Evolutionary conservation across 2,797 vertebrate species (phyloP).

Genomic region (Sciurus vulgaris): DNA sequence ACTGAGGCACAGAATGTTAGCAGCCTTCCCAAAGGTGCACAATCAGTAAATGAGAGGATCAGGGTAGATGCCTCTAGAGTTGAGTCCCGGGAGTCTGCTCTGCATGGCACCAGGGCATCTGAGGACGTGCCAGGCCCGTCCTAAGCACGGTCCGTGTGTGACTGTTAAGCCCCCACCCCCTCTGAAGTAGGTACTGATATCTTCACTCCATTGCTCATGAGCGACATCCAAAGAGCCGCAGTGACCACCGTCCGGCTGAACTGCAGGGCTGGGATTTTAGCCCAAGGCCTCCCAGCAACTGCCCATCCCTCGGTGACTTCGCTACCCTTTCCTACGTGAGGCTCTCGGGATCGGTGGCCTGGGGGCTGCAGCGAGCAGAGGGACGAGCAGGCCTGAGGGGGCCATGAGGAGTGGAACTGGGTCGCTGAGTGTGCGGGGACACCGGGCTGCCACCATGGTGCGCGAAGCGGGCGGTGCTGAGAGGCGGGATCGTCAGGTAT

Average conservation of each 20-base stretch:
- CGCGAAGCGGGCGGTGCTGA: background rate
- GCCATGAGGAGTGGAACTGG: background rate
- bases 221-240: background rate
- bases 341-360: background rate
- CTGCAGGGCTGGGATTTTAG: too few species aligned
- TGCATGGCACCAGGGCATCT: too few species aligned
- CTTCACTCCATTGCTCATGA: background rate
- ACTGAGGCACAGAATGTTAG: background rate
- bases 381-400: background rate
- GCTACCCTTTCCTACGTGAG: background rate
- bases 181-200: background rate
- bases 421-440: background rate
- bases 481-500: background rate
- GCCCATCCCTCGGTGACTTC: background rate
- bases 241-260: background rate
- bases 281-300: too few species aligned
- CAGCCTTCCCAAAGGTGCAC: background rate
- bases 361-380: background rate
- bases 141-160: too few species aligned
- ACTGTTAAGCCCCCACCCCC: background rate
- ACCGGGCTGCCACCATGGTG: fast-evolving
- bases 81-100: background rate
- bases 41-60: background rate
- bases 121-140: background rate
- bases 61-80: background rate